A percentile compares a stretch with the other conserved stretches of the same genome.
These are phyloP conservation scores for Pangasianodon hypophthalmus DNA, from an alignment of 2,113 vertebrate genomes.

Conservation along the genomic window DNA sequence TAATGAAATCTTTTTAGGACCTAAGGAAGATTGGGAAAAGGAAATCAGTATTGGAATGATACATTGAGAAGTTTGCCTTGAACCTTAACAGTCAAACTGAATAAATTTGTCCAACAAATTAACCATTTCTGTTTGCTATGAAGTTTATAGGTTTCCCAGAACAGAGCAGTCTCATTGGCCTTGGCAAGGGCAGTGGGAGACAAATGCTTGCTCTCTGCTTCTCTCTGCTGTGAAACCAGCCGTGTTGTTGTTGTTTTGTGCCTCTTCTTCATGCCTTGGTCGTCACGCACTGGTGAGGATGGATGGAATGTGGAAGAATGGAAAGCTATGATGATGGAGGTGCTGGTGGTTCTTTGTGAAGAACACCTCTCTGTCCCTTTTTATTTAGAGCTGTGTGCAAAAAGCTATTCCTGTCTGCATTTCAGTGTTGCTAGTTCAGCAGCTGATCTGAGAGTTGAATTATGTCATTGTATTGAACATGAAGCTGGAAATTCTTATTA, in stretches of 20 bases:
- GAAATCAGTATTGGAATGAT: background rate
- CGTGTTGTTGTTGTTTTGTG: constrained; percentile 45
- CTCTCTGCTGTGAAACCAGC: constrained; percentile 31
- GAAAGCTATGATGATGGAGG: constrained; percentile 52
- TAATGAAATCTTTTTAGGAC: background rate
- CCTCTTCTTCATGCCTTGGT: constrained; percentile 50
- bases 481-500: background rate
- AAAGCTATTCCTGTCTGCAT: background rate
- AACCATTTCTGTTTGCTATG: background rate
- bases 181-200: constrained; percentile 27
- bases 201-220: constrained; percentile 25
- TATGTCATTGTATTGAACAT: background rate
- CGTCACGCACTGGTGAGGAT: constrained; percentile 46
- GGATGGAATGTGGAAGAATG: constrained; percentile 47
- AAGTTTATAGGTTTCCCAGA: constrained; percentile 26
- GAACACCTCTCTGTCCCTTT: background rate
- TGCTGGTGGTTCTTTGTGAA: constrained; percentile 46
- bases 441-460: background rate
- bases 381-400: background rate
- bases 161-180: background rate
- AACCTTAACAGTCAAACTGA: background rate
- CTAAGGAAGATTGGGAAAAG: background rate
- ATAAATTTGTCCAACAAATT: background rate
- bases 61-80: background rate
- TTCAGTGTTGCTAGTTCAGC: background rate